phyloP scores from a whole-genome alignment of 2,888 invertebrate genomes.

The Orthosia gracilis region DNA sequence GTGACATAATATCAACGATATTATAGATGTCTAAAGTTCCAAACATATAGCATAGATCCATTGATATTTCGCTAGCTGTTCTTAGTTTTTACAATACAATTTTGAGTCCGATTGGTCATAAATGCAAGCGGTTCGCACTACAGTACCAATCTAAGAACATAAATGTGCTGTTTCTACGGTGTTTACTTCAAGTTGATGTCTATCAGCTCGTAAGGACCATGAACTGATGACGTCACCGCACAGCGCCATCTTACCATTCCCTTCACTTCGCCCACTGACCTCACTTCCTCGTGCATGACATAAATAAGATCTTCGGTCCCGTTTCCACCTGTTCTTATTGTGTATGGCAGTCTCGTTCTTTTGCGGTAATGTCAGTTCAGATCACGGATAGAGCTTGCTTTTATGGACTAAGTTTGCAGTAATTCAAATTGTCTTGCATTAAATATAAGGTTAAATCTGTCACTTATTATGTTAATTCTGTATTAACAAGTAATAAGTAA shows the following conservation, averaged over 20 bases:
- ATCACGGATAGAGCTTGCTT: slow-evolving; percentile 13
- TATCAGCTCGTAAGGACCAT: slow-evolving; percentile 33
- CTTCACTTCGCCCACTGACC: slow-evolving; percentile 65
- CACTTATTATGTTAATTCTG: background rate
- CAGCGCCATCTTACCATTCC: slow-evolving; percentile 53
- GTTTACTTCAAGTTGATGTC: slow-evolving; percentile 30
- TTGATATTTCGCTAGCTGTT: too few species aligned
- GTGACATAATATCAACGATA: too few species aligned
- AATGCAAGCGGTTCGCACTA: background rate
- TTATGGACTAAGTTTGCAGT: slow-evolving; percentile 10
- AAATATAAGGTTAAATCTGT: background rate
- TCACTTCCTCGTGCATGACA: slow-evolving; percentile 60
- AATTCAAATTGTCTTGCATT: background rate
- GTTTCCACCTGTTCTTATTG: slow-evolving; percentile 19
- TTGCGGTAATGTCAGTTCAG: slow-evolving; percentile 5
- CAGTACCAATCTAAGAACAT: background rate
- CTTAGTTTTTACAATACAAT: too few species aligned
- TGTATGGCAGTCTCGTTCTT: slow-evolving; percentile 43
- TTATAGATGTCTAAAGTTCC: too few species aligned
- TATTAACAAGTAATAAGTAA: too few species aligned
- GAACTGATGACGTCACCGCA: slow-evolving; percentile 38
- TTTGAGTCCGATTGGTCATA: background rate
- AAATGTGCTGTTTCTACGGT: background rate
- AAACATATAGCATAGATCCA: too few species aligned
- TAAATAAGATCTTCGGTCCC: slow-evolving; percentile 34